These are phyloP conservation scores for Saccostrea cuccullata DNA, from an alignment of 1,140 invertebrate genomes.

Conservation along the genomic window DNA sequence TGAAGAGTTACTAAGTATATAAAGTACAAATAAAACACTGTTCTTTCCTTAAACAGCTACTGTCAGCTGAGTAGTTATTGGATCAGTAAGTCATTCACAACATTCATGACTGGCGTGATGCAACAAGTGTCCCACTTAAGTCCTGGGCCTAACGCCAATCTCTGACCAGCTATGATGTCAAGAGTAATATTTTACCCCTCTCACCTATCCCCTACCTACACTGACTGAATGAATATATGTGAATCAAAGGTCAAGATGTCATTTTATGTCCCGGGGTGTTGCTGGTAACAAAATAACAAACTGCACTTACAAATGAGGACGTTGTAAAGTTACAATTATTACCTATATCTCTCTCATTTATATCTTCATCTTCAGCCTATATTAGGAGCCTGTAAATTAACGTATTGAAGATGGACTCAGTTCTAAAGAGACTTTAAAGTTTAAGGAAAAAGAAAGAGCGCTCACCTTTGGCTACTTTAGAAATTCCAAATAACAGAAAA, in stretches of 20 bases:
- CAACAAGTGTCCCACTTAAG: background rate
- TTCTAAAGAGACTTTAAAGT: background rate
- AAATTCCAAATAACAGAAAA: conserved; percentile 21
- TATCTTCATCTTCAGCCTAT: no score
- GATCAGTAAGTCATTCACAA: conserved; percentile 18
- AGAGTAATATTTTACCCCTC: background rate
- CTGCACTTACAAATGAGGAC: background rate
- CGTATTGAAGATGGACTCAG: no score
- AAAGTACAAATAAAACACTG: background rate
- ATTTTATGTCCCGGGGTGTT: background rate
- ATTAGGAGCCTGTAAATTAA: no score
- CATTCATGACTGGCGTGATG: conserved; percentile 4
- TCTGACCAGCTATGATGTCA: background rate
- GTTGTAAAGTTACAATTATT: background rate
- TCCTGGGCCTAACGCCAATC: background rate
- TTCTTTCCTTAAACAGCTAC: background rate
- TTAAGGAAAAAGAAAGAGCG: background rate
- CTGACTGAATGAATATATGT: conserved; percentile 4
- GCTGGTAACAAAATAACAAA: background rate
- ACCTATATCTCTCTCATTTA: no score
- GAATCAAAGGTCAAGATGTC: background rate
- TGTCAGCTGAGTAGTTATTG: background rate
- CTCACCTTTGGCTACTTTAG: conserved; percentile 6
- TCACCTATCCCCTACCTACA: background rate
- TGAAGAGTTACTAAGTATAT: background rate